A percentile compares a stretch with the other conserved stretches of the same genome.
These are phyloP conservation scores for Scaptomyza graminum DNA, from an alignment of 1,140 invertebrate genomes.

Conservation along the genomic window DNA sequence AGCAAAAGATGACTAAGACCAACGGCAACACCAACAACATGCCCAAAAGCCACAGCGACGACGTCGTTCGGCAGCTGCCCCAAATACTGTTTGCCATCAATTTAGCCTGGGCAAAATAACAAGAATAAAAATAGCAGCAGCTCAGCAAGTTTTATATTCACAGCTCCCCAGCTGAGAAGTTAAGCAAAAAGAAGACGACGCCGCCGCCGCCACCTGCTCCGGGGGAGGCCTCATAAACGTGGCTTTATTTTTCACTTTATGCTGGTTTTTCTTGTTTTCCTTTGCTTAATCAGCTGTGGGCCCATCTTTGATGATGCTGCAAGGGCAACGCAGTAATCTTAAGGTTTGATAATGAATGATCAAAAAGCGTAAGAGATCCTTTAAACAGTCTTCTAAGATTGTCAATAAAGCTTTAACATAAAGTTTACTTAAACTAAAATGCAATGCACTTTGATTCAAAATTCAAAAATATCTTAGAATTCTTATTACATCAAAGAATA, in stretches of 20 bases:
- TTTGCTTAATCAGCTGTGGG: constrained; percentile 13
- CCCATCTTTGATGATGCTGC: constrained; percentile 22
- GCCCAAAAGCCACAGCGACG: constrained; percentile 60
- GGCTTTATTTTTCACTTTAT: constrained; percentile 23
- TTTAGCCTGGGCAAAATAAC: constrained; percentile 54
- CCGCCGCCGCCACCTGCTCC: not conserved
- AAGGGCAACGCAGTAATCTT: not conserved
- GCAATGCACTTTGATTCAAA: too few species aligned
- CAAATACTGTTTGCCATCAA: constrained; percentile 63
- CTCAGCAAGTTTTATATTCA: constrained; percentile 21
- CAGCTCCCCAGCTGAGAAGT: constrained; percentile 4
- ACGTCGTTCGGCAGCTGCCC: constrained; percentile 18
- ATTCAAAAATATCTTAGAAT: too few species aligned
- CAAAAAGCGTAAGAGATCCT: not conserved
- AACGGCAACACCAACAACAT: constrained; percentile 40
- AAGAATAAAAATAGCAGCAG: constrained; percentile 27
- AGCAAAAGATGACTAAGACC: not conserved
- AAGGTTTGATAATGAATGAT: not conserved
- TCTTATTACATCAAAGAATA: too few species aligned
- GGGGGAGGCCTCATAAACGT: constrained; percentile 20
- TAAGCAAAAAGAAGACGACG: not conserved
- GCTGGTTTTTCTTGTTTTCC: constrained; percentile 1
- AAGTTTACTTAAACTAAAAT: too few species aligned
- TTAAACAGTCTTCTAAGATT: not conserved
- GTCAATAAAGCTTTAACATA: too few species aligned